These are phyloP conservation scores for Physella acuta DNA, from an alignment of 1,140 invertebrate species.

Conservation along the genomic window DNA sequence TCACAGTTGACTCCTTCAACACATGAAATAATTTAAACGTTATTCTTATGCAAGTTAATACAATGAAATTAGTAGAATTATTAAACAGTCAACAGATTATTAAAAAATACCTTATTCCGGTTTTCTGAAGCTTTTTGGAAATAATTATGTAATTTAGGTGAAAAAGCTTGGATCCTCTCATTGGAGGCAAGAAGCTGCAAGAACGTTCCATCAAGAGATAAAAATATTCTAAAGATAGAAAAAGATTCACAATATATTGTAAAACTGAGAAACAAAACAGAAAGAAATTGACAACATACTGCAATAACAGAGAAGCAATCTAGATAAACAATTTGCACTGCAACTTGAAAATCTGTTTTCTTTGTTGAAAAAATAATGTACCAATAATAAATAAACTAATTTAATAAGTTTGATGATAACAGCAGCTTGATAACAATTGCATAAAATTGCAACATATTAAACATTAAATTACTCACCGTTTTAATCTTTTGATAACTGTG, in stretches of 20 bases:
- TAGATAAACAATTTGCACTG: no score
- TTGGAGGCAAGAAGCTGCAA: constrained; percentile 10
- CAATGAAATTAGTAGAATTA: not conserved
- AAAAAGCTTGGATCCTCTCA: constrained; percentile 10
- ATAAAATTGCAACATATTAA: no score
- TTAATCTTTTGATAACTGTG: constrained; percentile 12
- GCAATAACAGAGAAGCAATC: no score
- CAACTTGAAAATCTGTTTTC: no score
- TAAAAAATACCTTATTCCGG: not conserved
- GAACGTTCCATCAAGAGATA: constrained; percentile 2
- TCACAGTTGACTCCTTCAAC: no score
- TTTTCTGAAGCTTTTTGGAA: constrained; percentile 5
- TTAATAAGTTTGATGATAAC: no score
- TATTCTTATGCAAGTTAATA: not conserved
- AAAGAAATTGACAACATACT: not conserved
- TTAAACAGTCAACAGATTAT: no score
- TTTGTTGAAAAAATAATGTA: no score
- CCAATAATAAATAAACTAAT: no score
- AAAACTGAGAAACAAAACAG: not conserved
- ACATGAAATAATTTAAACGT: no score
- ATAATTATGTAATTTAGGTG: constrained; percentile 15
- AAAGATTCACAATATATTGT: not conserved
- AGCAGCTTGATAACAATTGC: no score
- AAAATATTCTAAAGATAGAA: constrained; percentile 12
- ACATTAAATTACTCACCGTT: no score